Evolutionary conservation across 2,888 invertebrate genomes (phyloP).

Genomic region (Vanessa cardui): DNA sequence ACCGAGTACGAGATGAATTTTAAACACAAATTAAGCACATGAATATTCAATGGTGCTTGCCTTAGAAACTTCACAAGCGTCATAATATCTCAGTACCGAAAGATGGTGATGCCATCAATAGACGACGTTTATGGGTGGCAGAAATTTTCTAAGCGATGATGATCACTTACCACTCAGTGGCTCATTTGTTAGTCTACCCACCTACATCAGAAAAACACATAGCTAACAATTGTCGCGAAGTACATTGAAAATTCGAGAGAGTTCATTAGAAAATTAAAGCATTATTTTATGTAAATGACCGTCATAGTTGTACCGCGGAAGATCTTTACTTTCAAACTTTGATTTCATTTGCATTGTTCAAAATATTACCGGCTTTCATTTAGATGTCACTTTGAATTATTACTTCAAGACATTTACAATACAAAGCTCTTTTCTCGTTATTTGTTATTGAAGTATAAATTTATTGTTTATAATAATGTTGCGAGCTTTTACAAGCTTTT

Average conservation of each 20-base stretch:
- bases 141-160: no score
- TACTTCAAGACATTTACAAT: conserved; percentile 28
- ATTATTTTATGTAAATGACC: conserved; percentile 76
- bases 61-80: no score
- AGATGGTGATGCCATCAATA: no score
- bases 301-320: conserved; percentile 61
- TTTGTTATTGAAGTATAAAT: conserved; percentile 18
- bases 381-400: conserved; percentile 35
- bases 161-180: no score
- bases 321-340: conserved; percentile 50
- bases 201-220: no score
- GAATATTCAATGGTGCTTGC: no score
- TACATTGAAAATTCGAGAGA: conserved; percentile 41
- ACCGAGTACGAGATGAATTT: no score
- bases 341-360: conserved; percentile 61
- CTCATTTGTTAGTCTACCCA: no score
- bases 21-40: no score
- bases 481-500: no score
- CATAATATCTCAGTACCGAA: no score
- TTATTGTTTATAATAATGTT: background rate
- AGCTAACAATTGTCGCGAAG: background rate
- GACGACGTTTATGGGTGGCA: no score
- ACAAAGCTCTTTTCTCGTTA: conserved; percentile 36
- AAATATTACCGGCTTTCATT: conserved; percentile 41
- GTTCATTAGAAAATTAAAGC: conserved; percentile 68